Percentiles rank a stretch among this genome's conserved stretches.
Conservation (phyloP, 2,888 invertebrate genomes). For the Buathra laborator region DNA sequence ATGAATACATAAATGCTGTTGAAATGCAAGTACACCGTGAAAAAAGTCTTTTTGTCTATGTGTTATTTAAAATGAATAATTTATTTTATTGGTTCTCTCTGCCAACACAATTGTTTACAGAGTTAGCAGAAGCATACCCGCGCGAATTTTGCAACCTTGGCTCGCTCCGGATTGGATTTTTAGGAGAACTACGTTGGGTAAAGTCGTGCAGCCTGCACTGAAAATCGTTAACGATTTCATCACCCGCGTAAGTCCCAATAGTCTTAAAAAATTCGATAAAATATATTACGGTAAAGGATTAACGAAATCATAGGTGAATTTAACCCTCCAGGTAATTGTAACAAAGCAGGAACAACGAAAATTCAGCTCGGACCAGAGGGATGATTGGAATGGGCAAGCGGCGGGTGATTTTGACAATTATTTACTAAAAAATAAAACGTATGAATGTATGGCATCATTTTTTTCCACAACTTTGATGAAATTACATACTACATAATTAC, state of each 20-base stretch:
- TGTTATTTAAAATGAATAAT: background rate
- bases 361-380: background rate
- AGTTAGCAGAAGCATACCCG: background rate
- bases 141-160: background rate
- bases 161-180: background rate
- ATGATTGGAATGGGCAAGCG: background rate
- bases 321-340: background rate
- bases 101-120: background rate
- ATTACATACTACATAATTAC: too few relatives aligned
- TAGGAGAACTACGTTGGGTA: background rate
- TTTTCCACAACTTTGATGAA: too few relatives aligned
- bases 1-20: conserved; percentile 86
- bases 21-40: conserved; percentile 82
- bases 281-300: too few relatives aligned
- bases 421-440: too few relatives aligned
- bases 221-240: background rate
- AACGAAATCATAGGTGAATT: background rate
- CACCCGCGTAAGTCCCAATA: background rate
- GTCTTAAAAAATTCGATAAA: too few relatives aligned
- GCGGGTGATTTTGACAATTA: background rate
- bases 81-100: background rate
- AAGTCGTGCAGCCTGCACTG: background rate
- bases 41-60: too few relatives aligned
- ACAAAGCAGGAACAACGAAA: background rate
- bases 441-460: too few relatives aligned